Percentiles rank a stretch among this genome's conserved stretches.
Conservation (phyloP, 2,113 vertebrate genomes). For the Arvicanthis niloticus region DNA sequence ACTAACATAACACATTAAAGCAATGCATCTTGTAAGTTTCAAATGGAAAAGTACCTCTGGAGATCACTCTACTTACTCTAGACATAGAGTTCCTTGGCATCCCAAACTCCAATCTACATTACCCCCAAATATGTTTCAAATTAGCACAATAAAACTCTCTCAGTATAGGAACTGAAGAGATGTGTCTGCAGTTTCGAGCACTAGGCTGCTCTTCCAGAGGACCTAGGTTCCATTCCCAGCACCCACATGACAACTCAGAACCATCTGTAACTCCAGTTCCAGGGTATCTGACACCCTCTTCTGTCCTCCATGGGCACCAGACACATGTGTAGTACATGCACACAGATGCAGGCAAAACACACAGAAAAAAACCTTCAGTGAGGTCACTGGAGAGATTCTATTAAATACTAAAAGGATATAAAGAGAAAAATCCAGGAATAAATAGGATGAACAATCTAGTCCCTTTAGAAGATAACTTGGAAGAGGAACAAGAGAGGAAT, state of each 20-base stretch:
- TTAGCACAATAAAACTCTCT: not conserved
- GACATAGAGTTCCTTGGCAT: constrained; percentile 2
- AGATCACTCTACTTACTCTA: constrained; percentile 27
- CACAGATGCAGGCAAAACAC: not conserved
- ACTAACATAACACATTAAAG: constrained; percentile 82
- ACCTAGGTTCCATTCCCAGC: not conserved
- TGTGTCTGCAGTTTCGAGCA: not conserved
- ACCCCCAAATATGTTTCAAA: constrained; percentile 25
- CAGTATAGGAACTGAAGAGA: not conserved
- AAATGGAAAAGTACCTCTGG: constrained; percentile 32
- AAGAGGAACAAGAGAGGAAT: not conserved
- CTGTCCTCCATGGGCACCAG: not conserved
- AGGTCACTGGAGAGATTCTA: not conserved
- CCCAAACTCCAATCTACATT: not conserved
- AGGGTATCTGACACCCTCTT: not conserved
- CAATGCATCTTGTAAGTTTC: constrained; percentile 59
- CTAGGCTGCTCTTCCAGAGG: not conserved
- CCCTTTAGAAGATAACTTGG: not conserved
- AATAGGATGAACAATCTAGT: not conserved
- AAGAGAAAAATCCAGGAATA: constrained; percentile 8
- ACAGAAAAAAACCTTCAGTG: constrained; percentile 5
- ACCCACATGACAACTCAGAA: not conserved
- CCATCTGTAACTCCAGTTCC: not conserved
- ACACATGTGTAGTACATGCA: not conserved
- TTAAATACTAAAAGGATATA: constrained; percentile 7